phyloP scores from a whole-genome alignment of 2,113 vertebrate species.

The Corydoras sp. region DNA sequence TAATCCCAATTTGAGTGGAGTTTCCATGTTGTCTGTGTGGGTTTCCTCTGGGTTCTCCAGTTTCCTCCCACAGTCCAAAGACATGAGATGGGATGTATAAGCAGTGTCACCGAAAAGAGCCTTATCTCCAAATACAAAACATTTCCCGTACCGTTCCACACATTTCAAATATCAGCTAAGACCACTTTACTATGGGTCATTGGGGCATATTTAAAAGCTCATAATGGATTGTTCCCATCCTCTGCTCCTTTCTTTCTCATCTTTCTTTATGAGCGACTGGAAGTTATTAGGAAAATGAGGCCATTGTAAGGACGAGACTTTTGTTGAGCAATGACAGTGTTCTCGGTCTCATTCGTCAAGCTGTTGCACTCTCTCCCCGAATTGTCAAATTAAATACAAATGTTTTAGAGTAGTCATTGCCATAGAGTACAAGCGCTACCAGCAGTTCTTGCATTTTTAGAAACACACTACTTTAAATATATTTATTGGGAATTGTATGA shows the following conservation, averaged over 20 bases:
- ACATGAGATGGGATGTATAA: no score
- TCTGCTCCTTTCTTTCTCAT: constrained; percentile 49
- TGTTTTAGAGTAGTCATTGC: constrained; percentile 46
- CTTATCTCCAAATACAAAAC: constrained; percentile 5
- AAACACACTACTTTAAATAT: no score
- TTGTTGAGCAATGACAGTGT: constrained; percentile 62
- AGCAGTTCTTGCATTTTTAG: no score
- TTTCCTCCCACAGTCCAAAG: no score
- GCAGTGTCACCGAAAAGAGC: neutral
- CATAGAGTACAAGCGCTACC: constrained; percentile 6
- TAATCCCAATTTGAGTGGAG: no score
- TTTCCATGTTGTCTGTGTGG: no score
- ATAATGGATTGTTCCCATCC: constrained; percentile 58
- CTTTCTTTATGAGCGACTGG: constrained; percentile 66
- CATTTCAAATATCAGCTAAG: neutral
- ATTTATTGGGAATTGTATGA: neutral
- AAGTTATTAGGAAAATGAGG: constrained; percentile 70
- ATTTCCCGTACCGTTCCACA: neutral
- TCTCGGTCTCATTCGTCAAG: constrained; percentile 52
- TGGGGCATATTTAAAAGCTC: constrained; percentile 46
- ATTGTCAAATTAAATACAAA: constrained; percentile 66
- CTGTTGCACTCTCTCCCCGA: constrained; percentile 54
- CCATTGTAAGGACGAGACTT: constrained; percentile 58
- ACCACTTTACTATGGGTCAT: constrained; percentile 27
- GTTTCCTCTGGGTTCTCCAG: no score